phyloP scores from a whole-genome alignment of 2,113 vertebrate genomes.

The Engraulis encrasicolus region DNA sequence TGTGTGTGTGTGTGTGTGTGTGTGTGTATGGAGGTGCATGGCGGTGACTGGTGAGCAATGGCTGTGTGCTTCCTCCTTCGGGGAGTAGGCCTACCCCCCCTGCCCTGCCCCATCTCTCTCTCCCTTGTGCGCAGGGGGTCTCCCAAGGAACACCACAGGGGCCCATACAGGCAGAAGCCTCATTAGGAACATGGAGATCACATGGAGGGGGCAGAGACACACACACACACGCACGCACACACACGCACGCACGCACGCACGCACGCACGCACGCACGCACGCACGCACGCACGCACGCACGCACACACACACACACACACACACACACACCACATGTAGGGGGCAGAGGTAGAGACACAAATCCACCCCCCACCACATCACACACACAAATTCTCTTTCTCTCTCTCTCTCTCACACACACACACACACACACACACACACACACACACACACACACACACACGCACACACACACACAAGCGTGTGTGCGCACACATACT shows the following conservation, averaged over 20 bases:
- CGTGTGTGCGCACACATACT: not conserved
- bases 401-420: too few species aligned
- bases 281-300: not conserved
- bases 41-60: too few species aligned
- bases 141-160: slow-evolving; percentile 74
- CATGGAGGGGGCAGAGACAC: slow-evolving; percentile 77
- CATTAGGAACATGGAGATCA: slow-evolving; percentile 80
- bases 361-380: not conserved
- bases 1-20: not conserved
- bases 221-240: slow-evolving; percentile 35
- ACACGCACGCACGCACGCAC: not conserved
- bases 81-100: slow-evolving; percentile 51
- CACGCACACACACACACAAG: not conserved
- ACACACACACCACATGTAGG: slow-evolving; percentile 67
- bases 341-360: slow-evolving; percentile 71
- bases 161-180: slow-evolving; percentile 75
- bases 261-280: too few species aligned
- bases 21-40: too few species aligned
- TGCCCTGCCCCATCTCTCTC: too few species aligned
- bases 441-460: not conserved
- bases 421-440: not conserved
- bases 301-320: not conserved
- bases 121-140: too few species aligned
- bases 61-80: slow-evolving; percentile 60
- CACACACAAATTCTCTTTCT: not conserved